phyloP scores from a whole-genome alignment of 2,113 vertebrate species.

The Dicrurus megarhynchus region DNA sequence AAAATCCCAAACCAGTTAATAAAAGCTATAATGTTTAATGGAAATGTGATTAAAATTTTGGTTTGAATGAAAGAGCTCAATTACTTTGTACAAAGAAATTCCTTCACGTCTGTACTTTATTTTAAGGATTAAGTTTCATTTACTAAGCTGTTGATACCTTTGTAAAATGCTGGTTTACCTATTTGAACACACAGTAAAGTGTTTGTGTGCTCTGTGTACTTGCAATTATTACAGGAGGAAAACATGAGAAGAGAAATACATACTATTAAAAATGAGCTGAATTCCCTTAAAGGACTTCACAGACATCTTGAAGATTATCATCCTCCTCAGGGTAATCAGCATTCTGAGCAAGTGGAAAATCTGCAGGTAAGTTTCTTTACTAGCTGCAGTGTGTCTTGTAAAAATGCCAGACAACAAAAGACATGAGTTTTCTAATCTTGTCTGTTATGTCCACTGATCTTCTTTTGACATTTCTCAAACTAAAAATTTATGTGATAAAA shows the following conservation, averaged over 20 bases:
- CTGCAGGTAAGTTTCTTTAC: constrained; percentile 59
- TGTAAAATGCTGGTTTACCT: background rate
- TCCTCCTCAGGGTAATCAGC: constrained; percentile 23
- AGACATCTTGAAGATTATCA: constrained; percentile 62
- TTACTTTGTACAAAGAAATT: background rate
- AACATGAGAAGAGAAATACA: constrained; percentile 65
- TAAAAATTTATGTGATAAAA: background rate
- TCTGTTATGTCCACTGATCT: background rate
- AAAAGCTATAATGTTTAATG: background rate
- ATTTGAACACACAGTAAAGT: background rate
- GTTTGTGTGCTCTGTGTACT: background rate
- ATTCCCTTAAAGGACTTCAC: constrained; percentile 64
- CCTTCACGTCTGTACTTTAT: background rate
- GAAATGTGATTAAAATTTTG: background rate
- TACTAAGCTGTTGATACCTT: background rate
- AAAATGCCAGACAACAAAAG: background rate
- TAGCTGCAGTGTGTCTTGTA: background rate
- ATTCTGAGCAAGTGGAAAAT: constrained; percentile 28
- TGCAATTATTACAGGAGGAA: constrained; percentile 69
- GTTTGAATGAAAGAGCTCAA: background rate
- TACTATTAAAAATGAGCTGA: constrained; percentile 68
- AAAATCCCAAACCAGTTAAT: background rate
- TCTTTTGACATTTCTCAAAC: background rate
- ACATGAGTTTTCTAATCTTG: background rate
- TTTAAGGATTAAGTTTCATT: background rate